These are phyloP conservation scores for Pseudochromis fuscus DNA, from an alignment of 2,797 vertebrate species.

Conservation along the genomic window DNA sequence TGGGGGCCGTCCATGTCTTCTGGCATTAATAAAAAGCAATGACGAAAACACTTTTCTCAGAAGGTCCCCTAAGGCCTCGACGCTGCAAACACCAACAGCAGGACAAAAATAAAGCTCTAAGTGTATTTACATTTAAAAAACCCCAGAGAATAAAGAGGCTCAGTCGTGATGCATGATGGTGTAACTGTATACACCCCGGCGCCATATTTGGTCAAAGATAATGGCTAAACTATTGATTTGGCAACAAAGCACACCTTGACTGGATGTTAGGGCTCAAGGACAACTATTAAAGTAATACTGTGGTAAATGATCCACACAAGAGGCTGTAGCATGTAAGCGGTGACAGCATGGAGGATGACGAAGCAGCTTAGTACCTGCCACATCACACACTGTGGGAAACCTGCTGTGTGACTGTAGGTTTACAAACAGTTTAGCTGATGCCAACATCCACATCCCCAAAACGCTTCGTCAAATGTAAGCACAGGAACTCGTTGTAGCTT, in stretches of 20 bases:
- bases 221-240: slow-evolving; percentile 72
- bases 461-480: slow-evolving; percentile 55
- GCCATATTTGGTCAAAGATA: slow-evolving; percentile 57
- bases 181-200: slow-evolving; percentile 20
- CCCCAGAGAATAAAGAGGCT: slow-evolving; percentile 6
- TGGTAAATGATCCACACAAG: slow-evolving; percentile 55
- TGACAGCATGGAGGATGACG: too few species aligned
- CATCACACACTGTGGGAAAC: not conserved
- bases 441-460: slow-evolving; percentile 21
- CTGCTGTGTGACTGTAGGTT: not conserved
- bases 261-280: slow-evolving; percentile 49
- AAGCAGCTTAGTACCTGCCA: not conserved
- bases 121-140: slow-evolving; percentile 33
- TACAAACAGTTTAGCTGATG: slow-evolving; percentile 25
- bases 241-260: slow-evolving; percentile 35
- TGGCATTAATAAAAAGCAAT: slow-evolving; percentile 53
- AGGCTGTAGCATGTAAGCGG: slow-evolving; percentile 10
- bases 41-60: slow-evolving; percentile 48
- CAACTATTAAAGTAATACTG: slow-evolving; percentile 47
- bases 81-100: slow-evolving; percentile 22
- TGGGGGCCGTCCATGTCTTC: slow-evolving; percentile 16
- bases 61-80: slow-evolving; percentile 14
- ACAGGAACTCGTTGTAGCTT: slow-evolving; percentile 56
- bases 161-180: slow-evolving; percentile 5
- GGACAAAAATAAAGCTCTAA: slow-evolving; percentile 21